These are phyloP conservation scores for Tyrannus savana DNA, from an alignment of 2,113 vertebrate genomes.

Conservation along the genomic window DNA sequence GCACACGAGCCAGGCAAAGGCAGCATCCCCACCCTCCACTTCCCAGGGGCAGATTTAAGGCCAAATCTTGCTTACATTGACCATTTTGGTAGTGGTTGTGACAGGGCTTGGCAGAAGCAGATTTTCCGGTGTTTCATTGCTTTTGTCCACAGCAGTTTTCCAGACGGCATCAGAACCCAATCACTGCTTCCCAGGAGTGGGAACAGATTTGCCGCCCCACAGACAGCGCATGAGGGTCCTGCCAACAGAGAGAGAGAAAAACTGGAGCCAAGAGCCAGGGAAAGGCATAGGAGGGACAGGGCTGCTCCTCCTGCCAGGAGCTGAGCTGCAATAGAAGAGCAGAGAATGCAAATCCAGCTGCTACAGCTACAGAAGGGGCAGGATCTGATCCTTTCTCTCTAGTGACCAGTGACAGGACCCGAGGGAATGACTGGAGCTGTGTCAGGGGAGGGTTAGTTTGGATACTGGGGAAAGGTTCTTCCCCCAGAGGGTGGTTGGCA, in stretches of 20 bases:
- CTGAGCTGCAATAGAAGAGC: background rate
- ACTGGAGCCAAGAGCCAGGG: background rate
- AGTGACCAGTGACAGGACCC: background rate
- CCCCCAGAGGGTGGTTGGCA: background rate
- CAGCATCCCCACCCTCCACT: rapidly evolving
- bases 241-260: background rate
- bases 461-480: background rate
- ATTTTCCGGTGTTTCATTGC: background rate
- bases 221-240: background rate
- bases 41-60: background rate
- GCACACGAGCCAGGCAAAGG: background rate
- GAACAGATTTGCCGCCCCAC: background rate
- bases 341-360: background rate
- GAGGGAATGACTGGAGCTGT: background rate
- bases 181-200: rapidly evolving
- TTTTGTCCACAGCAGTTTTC: background rate
- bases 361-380: background rate
- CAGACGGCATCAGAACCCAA: background rate
- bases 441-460: background rate
- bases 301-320: background rate
- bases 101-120: background rate
- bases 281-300: background rate
- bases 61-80: background rate
- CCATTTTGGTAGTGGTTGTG: background rate
- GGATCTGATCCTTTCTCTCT: rapidly evolving